Base-by-base conservation (phyloP, 2,888 invertebrate species). In the Tethea ocularis region DNA sequence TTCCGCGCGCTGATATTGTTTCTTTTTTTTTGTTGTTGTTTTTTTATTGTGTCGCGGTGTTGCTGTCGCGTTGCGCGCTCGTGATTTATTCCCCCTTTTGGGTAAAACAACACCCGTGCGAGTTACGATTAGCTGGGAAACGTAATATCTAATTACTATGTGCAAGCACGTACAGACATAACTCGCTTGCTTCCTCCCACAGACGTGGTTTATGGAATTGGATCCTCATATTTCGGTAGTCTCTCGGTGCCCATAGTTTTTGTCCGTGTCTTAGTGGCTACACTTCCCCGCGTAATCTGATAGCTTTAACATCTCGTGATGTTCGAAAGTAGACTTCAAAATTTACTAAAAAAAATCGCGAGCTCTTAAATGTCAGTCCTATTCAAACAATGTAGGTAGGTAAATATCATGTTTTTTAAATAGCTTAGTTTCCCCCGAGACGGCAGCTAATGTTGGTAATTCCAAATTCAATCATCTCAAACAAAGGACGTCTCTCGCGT, bases 121-220 rank as follows among this genome's bases (percentile, higher is more conserved):
- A 91, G 91, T 90, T 89, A 90, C 92, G 90, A 93, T 92, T 92
- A 93, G 89, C 85, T 75, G 78, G 84, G 85, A 80, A 82, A 80
- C 83, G 87, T 92, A 92, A 92, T 93, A 93, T 92, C 91, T 93
- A 92, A 93, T 92, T 92, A 92, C 89, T 91, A 92, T 93, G 93
- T 84, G 84, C 81, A 82, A 82, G 91, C 93, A 93, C 93, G 93
- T 91, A 89, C 89, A 74, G 74, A 82, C 88, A 88, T 92, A 93
- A 91, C 91, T 92, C 89, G 87, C 83, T 72, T 80, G 86, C 85
- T 89, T 90, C 91, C 91, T 87, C 86, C 86, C 77, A 81, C 88
- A 87, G 82, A 89, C 88, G 91, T 91, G 91, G 87, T 93, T 93
- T 93, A 93, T 91, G 91, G 90, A 89, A 91, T 92, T 89, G 89